Evolutionary conservation across 1,140 invertebrate species (phyloP), one percentile per base, ranked within the genome.

Genomic region (Dreissena rostriformis): DNA sequence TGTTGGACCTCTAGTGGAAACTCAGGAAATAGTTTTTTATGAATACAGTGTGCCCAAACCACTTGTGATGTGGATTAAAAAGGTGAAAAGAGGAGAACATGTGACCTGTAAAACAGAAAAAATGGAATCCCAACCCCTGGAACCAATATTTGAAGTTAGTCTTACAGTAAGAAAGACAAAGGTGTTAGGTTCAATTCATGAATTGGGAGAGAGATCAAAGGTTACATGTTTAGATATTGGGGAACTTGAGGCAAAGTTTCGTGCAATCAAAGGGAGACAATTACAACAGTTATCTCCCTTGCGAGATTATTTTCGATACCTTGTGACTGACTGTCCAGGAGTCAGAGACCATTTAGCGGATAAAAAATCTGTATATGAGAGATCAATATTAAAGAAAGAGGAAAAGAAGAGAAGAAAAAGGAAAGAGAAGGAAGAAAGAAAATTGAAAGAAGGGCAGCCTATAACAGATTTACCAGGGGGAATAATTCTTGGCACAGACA

Each of bases 1-100:
- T 61, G 19, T 88, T 22, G 87, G 87, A 51, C 87, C 87, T 73
- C 61, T 88, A 49, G 78, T 86, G n/a, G 81, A 86, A 26, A 85
- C 80, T 26, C 76, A 85, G 22, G 71, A 86, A 66, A 49, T 88
- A 17, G 71, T 84, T 52, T 72, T 88, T 26, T 88, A 88, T 74
- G 57, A 86, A 65, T 86, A 86, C 15, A 65, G 57, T 22, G 29
- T 74, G 57, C 81, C 81, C 74, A 49, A 53, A 29, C 19, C 14
- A 17, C 15, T 80, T 19, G 5, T 49, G 2, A 72, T 61, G 65
- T 7, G 55, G 19, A 24, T 73, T 7, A 81, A 81, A 51, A 24
- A 19, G 14, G 29, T 63, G 4, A 28, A 24, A 61, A 61, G 57
- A 11, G 17, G 22, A 24, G 57, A 55, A 29, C n/a, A 71, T 1